These are phyloP conservation scores for Eutrigla gurnardus DNA, from an alignment of 2,797 vertebrate species.

Conservation along the genomic window DNA sequence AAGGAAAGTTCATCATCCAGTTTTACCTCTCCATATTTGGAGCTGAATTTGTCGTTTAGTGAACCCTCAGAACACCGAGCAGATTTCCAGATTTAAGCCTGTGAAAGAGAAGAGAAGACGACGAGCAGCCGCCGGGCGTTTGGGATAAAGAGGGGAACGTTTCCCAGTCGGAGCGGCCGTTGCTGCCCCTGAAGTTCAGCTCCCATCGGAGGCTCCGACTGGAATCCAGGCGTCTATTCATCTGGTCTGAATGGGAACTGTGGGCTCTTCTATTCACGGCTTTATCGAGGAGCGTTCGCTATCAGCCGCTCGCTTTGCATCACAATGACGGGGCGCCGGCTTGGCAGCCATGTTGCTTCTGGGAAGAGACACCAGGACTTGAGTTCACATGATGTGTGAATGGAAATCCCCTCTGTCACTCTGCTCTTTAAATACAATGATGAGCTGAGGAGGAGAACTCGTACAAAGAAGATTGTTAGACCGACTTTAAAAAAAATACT, in stretches of 20 bases:
- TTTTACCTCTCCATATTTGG: too few relatives aligned
- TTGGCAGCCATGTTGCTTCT: constrained; percentile 60
- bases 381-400: constrained; percentile 29
- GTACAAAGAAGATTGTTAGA: too few relatives aligned
- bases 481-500: too few relatives aligned
- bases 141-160: constrained; percentile 16
- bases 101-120: constrained; percentile 3
- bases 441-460: too few relatives aligned
- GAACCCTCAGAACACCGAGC: not conserved
- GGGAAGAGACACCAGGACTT: constrained; percentile 61
- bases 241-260: constrained; percentile 57
- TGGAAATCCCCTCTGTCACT: constrained; percentile 11
- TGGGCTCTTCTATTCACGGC: constrained; percentile 55
- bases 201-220: constrained; percentile 50
- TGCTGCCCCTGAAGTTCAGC: constrained; percentile 67
- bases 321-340: constrained; percentile 57
- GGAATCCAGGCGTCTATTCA: constrained; percentile 64
- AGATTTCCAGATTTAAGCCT: not conserved
- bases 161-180: constrained; percentile 45
- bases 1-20: too few relatives aligned
- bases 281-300: constrained; percentile 37
- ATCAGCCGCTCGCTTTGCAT: constrained; percentile 72
- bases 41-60: too few relatives aligned
- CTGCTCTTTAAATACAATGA: not conserved
- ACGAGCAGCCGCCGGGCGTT: not conserved